Evolutionary conservation across 2,797 vertebrate genomes (phyloP).

Genomic region (Anableps anableps): DNA sequence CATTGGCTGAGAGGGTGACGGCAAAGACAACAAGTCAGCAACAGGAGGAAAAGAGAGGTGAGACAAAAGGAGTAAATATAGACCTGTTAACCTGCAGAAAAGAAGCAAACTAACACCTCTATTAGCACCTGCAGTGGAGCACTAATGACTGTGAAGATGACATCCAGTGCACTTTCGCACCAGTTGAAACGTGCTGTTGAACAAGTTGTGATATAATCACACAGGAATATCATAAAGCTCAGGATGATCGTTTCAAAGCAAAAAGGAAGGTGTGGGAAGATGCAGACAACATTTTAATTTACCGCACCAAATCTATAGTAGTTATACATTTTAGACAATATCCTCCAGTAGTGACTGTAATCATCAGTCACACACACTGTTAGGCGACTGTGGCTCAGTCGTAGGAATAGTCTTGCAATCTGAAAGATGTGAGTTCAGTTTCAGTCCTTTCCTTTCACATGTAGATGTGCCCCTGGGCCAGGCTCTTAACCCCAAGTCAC

Average conservation of each 20-base stretch:
- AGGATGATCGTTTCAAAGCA: conserved; percentile 20
- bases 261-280: not conserved
- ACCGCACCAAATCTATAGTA: not conserved
- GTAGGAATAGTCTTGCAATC: not conserved
- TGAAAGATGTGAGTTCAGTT: not conserved
- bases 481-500: not conserved
- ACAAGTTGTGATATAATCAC: conserved; percentile 21
- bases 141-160: conserved; percentile 50
- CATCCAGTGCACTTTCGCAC: conserved; percentile 50
- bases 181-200: conserved; percentile 26
- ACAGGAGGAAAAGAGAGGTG: not conserved
- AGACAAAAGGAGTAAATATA: conserved; percentile 20
- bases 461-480: not conserved
- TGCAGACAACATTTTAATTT: not conserved
- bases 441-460: not conserved
- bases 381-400: not conserved
- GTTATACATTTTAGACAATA: not conserved
- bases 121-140: conserved; percentile 49
- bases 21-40: not conserved
- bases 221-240: conserved; percentile 7
- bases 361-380: not conserved
- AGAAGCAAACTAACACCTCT: conserved; percentile 34
- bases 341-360: not conserved
- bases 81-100: conserved; percentile 37
- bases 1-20: conserved; percentile 21